Conservation (phyloP, 2,797 vertebrate species). For the Liparis tanakae region DNA sequence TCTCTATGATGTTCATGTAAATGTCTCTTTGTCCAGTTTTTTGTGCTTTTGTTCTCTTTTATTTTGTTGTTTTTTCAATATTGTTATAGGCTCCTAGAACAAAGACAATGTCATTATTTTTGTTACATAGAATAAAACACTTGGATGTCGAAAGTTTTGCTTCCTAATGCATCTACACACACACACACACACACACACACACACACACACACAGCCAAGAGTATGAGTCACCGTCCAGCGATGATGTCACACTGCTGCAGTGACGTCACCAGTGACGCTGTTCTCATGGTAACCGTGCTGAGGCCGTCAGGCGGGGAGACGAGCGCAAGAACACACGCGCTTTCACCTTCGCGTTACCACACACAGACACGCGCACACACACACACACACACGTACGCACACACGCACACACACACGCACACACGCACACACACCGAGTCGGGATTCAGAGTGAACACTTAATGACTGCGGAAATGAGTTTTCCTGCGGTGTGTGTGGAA, state of each 20-base stretch:
- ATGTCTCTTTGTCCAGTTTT: constrained; percentile 64
- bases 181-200: constrained; percentile 1
- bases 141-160: constrained; percentile 70
- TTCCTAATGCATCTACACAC: constrained; percentile 10
- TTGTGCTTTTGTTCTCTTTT: constrained; percentile 39
- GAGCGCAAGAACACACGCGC: not conserved
- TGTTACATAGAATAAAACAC: constrained; percentile 88
- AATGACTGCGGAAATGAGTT: constrained; percentile 46
- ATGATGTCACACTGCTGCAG: constrained; percentile 77
- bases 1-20: constrained; percentile 73
- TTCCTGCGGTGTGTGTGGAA: constrained; percentile 5
- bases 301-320: constrained; percentile 41
- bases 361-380: not conserved
- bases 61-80: constrained; percentile 66
- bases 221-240: constrained; percentile 78
- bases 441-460: not conserved
- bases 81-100: constrained; percentile 73
- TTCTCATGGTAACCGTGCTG: constrained; percentile 77
- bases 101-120: constrained; percentile 86
- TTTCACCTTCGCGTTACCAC: not conserved
- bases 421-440: not conserved
- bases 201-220: constrained; percentile 27
- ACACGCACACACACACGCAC: constrained; percentile 1
- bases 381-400: not conserved
- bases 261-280: constrained; percentile 77